A percentile compares a stretch with the other conserved stretches of the same genome.
Conservation (phyloP, 1,140 invertebrate genomes). For the Dinoponera quadriceps region DNA sequence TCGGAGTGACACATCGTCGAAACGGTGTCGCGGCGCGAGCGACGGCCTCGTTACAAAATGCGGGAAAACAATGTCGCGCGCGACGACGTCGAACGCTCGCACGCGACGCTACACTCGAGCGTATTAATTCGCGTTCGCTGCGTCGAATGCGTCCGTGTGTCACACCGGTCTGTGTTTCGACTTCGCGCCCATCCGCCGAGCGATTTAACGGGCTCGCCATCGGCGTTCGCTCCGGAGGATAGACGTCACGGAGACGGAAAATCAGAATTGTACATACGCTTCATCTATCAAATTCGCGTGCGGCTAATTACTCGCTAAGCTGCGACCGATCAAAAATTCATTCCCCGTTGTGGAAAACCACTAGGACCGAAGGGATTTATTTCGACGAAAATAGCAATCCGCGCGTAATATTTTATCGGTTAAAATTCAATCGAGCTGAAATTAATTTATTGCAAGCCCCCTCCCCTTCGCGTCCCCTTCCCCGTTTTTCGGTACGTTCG, state of each 20-base stretch:
- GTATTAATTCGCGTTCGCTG: constrained; percentile 41
- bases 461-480: background rate
- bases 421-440: too few relatives aligned
- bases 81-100: constrained; percentile 19
- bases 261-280: too few relatives aligned
- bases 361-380: too few relatives aligned
- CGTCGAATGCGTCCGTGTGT: constrained; percentile 26
- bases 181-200: background rate
- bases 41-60: constrained; percentile 46
- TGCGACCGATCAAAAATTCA: too few relatives aligned
- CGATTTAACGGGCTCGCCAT: background rate
- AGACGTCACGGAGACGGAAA: background rate
- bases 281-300: too few relatives aligned
- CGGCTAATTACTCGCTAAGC: too few relatives aligned
- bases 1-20: constrained; percentile 17
- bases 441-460: background rate
- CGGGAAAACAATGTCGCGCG: constrained; percentile 37
- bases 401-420: too few relatives aligned
- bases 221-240: background rate
- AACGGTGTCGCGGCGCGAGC: constrained; percentile 2
- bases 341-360: too few relatives aligned
- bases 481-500: background rate
- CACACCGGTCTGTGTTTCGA: constrained; percentile 10
- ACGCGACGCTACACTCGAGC: background rate
- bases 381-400: too few relatives aligned